phyloP scores from a whole-genome alignment of 2,113 vertebrate genomes.

The Crotalus viridis region DNA sequence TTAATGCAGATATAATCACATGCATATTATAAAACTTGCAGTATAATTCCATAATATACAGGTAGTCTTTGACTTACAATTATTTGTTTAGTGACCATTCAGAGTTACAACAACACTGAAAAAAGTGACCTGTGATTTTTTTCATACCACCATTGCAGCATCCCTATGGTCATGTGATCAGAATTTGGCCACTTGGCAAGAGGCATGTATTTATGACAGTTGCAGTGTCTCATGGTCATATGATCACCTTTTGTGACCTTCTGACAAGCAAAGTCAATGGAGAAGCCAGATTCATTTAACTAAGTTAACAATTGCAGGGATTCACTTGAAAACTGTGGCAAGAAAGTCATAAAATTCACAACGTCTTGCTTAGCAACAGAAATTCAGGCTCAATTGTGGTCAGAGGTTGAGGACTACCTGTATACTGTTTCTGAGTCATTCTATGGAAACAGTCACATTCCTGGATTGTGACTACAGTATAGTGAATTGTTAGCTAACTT shows the following conservation, averaged over 20 bases:
- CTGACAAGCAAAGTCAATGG: background rate
- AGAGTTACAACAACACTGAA: background rate
- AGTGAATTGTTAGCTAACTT: background rate
- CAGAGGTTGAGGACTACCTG: background rate
- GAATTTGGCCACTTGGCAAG: background rate
- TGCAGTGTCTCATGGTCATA: background rate
- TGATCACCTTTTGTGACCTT: background rate
- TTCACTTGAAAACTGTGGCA: background rate
- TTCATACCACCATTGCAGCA: background rate
- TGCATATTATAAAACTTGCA: background rate
- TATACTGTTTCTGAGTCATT: background rate
- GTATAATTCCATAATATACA: background rate
- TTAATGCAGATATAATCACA: background rate
- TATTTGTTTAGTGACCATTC: background rate
- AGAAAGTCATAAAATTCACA: background rate
- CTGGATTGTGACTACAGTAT: background rate
- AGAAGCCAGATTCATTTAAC: background rate
- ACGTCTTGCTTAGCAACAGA: background rate
- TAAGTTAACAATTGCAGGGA: background rate
- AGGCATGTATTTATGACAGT: background rate
- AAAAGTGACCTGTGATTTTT: background rate
- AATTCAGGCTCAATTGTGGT: background rate
- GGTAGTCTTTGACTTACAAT: background rate
- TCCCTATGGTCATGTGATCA: background rate
- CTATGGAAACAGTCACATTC: background rate